Evolutionary conservation across 2,797 vertebrate genomes (phyloP), one percentile per base, ranked within the genome.

Genomic region (Petrocephalus sullivani): DNA sequence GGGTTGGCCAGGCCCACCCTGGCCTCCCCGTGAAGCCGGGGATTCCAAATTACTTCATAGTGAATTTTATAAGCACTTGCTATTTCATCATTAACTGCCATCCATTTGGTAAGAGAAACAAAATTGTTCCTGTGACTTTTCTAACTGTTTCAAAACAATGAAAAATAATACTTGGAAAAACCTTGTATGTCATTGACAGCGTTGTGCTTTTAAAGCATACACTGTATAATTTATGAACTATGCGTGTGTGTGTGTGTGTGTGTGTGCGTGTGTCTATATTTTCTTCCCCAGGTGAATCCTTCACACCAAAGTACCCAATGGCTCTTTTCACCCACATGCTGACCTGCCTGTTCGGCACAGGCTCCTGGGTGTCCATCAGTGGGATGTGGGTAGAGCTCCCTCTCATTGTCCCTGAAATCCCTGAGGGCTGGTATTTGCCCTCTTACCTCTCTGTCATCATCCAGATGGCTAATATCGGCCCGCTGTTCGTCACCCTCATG

Each of bases 351-450:
- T 96, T 97, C 16, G 97, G 97, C 41, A 96, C 96, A 71, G 96
- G 96, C 78, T 97, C 97, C 75, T 97, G 97, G 97, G 95, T 97
- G 67, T 96, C 97, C 89, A 97, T 97, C 93, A 97, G 97, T 2
- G 96, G 96, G 16, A 94, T 97, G 93, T 97, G 97, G 97, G 97
- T 97, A 89, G 96, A 97, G 91, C 94, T 97, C 4, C 97, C 97
- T 1, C 91, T 97, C 64, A 67, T 97, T 0, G 96, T 97, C 41
- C 89, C 90, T 0, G 16, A 88, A 1, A 93, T 95, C 81, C 95
- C 95, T 0, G 97, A 97, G 89, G 86, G 90, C 33, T 97, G 97
- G 97, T 90, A 90, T 90, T 94, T 97, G 53, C 96, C 97, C 1
- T 96, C 97, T 9, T 97, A 96, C 94, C 95, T 97, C 85, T 97